A percentile compares a stretch with the other conserved stretches of the same genome.
Evolutionary conservation across 2,797 vertebrate genomes (phyloP).

Genomic region (Zonotrichia albicollis): DNA sequence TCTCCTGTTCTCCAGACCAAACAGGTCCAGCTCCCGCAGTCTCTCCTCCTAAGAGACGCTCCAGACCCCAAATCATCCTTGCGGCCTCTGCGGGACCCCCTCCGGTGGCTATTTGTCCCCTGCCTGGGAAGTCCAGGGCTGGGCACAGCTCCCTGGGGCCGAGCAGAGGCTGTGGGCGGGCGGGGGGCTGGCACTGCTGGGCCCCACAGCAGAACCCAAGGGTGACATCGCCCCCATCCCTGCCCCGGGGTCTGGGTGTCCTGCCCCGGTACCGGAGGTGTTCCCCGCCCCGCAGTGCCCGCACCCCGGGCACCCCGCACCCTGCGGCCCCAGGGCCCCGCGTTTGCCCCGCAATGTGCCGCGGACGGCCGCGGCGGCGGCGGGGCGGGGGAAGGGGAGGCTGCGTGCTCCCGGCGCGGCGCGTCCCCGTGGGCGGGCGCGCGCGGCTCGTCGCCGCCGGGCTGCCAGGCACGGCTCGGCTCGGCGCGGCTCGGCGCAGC

Average conservation of each 20-base stretch:
- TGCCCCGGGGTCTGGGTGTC: not conserved
- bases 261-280: not conserved
- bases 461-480: slow-evolving; percentile 18
- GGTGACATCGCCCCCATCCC: not conserved
- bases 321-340: not conserved
- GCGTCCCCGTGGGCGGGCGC: slow-evolving; percentile 25
- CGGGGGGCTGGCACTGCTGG: too few relatives aligned
- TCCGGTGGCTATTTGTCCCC: not conserved
- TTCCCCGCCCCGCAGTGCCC: not conserved
- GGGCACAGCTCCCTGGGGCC: not conserved
- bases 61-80: not conserved
- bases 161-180: fast-evolving
- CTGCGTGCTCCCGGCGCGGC: not conserved
- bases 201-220: not conserved
- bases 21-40: not conserved
- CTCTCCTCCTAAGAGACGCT: not conserved
- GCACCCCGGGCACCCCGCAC: not conserved
- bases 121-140: not conserved
- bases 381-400: not conserved
- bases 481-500: not conserved
- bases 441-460: not conserved
- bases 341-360: not conserved
- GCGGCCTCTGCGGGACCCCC: not conserved
- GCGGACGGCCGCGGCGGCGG: not conserved
- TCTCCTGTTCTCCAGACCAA: not conserved